Base-by-base conservation (phyloP, 2,113 vertebrate genomes). In the Embiotoca jacksoni region DNA sequence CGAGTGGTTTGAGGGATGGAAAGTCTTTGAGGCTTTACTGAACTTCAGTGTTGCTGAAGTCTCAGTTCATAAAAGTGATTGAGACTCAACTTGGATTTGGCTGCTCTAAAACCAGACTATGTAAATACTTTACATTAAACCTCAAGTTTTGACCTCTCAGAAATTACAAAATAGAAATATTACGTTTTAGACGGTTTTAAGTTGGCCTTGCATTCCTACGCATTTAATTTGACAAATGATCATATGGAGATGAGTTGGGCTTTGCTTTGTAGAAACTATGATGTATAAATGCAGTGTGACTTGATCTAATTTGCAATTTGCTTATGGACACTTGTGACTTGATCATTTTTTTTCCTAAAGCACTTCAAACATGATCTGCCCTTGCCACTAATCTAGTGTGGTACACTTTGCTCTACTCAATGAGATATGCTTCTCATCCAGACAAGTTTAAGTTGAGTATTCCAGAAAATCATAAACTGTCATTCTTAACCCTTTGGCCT, bases 401-500 rank as follows among this genome's bases (percentile, higher is more conserved):
- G 35, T 39, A 65, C 55, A 59, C 39, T 64, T 44, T 63, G 46
- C 47, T 63, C 23, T 11, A 31, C 65, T n/a, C 13, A 73, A 35
- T 57, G 53, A 61, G 7, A 85, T 50, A 30, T 5, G 16, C 67
- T 62, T 76, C 7, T 75, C 58, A 68, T 30, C 15, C 49, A 35
- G 52, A 65, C 35, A 65, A 64, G 72, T 65, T 71, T 0, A 60
- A 66, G 44, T 72, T 54, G 44, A 71, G 35, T 63, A 76, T 72
- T 75, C 59, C 35, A 70, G 70, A 72, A 71, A 80, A 35, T 60
- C 50, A 75, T 31, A 15, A 83, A 75, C 60, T 31, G 10, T 74
- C 65, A 77, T 81, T 63, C 75, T 78, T 76, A 79, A 83, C 76
- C 89, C 69, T 84, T 68, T 78, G 61, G 63, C 84, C 72, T 78